Percentiles rank a stretch among this genome's conserved stretches.
phyloP scores from a whole-genome alignment of 2,113 vertebrate genomes.

The Manacus vitellinus region DNA sequence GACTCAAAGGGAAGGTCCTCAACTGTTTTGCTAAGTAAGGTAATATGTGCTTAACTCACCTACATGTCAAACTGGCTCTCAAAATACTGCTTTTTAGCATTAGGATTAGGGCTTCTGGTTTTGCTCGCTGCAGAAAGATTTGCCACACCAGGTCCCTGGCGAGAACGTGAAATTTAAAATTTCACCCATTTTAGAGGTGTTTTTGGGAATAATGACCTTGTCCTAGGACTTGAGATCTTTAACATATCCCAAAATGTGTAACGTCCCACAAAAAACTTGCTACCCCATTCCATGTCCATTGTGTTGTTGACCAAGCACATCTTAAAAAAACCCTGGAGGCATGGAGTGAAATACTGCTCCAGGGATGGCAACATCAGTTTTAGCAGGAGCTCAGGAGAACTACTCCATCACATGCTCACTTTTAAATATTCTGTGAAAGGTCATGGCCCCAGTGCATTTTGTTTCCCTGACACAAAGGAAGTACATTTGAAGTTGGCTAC shows the following conservation, averaged over 20 bases:
- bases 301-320: not conserved
- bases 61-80: not conserved
- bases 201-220: not conserved
- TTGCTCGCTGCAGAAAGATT: not conserved
- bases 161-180: not conserved
- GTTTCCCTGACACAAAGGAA: conserved; percentile 17
- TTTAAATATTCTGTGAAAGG: not conserved
- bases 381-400: not conserved
- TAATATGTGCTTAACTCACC: not conserved
- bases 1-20: not conserved
- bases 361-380: not conserved
- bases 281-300: not conserved
- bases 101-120: not conserved
- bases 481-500: not conserved
- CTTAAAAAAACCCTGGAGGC: not conserved
- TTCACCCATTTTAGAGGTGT: not conserved
- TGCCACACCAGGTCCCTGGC: not conserved
- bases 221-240: not conserved
- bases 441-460: not conserved
- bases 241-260: not conserved
- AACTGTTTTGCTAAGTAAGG: not conserved
- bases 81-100: not conserved
- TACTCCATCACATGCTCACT: not conserved
- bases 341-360: not conserved
- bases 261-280: not conserved